Evolutionary conservation across 2,797 vertebrate species (phyloP).

Genomic region (Gallinago stenura): DNA sequence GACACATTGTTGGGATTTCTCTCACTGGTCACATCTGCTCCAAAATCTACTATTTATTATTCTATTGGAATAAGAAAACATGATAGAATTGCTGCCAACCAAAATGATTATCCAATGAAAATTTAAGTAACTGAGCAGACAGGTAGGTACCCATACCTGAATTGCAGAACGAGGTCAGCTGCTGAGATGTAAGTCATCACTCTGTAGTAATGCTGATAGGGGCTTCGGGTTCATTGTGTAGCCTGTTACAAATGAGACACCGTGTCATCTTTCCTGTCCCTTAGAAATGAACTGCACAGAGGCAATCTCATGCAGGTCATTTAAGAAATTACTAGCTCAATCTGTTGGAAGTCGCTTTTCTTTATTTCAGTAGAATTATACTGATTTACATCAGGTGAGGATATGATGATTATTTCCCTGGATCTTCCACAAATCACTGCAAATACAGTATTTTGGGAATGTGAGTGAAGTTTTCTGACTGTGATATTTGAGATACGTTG

Average conservation of each 20-base stretch:
- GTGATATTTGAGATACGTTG: neutral
- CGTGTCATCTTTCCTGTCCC: neutral
- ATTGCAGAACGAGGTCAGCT: neutral
- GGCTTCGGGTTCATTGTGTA: neutral
- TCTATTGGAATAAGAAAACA: neutral
- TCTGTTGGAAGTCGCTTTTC: neutral
- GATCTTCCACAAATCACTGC: neutral
- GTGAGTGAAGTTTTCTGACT: neutral
- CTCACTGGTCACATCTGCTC: neutral
- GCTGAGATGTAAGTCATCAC: neutral
- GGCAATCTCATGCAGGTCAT: neutral
- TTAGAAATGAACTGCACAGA: neutral
- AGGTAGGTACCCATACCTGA: neutral
- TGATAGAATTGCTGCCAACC: accelerated
- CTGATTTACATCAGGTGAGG: neutral
- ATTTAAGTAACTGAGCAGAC: neutral
- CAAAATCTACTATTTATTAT: neutral
- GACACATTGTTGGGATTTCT: neutral
- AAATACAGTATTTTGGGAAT: neutral
- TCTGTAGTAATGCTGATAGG: neutral
- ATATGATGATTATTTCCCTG: neutral
- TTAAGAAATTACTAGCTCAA: neutral
- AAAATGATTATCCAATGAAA: neutral
- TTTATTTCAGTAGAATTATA: neutral
- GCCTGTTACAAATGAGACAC: neutral